A percentile compares a stretch with the other conserved stretches of the same genome.
Evolutionary conservation across 2,797 vertebrate species (phyloP).

Genomic region (Brachyrhaphis roseni): DNA sequence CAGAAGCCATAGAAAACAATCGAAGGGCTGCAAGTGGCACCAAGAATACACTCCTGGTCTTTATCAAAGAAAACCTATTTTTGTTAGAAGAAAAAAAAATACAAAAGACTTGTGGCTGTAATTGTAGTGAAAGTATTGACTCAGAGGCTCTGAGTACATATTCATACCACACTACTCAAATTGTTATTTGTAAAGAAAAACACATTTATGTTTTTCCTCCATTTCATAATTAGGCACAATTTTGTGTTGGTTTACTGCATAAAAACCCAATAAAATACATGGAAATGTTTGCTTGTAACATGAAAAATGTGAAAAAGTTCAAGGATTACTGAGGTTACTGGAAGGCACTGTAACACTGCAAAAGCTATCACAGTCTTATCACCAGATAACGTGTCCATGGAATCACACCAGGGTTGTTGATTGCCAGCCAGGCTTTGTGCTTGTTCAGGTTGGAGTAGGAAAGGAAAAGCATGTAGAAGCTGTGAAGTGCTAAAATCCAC

Average conservation of each 20-base stretch:
- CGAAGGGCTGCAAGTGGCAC: background rate
- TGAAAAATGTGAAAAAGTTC: background rate
- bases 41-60: background rate
- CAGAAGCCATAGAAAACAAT: background rate
- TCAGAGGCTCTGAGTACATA: background rate
- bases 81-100: background rate
- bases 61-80: background rate
- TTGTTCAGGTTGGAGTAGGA: conserved; percentile 63
- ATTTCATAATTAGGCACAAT: background rate
- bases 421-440: conserved; percentile 55
- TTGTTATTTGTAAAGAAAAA: background rate
- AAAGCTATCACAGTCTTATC: conserved; percentile 32
- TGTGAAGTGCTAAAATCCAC: conserved; percentile 33
- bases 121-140: background rate
- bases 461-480: conserved; percentile 65
- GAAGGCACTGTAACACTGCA: background rate
- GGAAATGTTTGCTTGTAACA: background rate
- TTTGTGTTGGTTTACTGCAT: background rate
- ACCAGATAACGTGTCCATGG: conserved; percentile 63
- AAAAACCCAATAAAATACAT: background rate
- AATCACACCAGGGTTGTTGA: conserved; percentile 52
- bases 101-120: background rate
- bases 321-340: too few relatives aligned
- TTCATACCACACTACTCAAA: background rate
- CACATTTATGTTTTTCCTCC: background rate